Base-by-base conservation (phyloP, 2,797 vertebrate species). In the Eremophila alpestris region DNA sequence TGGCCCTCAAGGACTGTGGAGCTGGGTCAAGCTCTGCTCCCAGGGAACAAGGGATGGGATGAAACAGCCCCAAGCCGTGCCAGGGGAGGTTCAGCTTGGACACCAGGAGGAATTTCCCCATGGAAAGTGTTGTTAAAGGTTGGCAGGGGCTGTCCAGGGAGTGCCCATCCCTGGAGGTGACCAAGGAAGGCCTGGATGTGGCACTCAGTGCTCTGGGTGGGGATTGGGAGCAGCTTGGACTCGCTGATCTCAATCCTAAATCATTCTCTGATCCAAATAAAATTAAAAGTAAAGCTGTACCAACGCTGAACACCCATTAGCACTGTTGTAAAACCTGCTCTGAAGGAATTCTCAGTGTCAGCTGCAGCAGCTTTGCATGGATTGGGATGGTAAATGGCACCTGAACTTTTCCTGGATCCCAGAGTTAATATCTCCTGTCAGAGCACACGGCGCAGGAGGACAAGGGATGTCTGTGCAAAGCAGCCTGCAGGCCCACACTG, bases 21-120 rank as follows among this genome's bases (percentile, higher is more conserved):
- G 29, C 26, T 16, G 27, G n/a, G n/a, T 2, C 1, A 1, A 54
- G 20, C 17, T 78, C 21, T 46, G 49, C 41, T 49, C 12, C 7
- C 43, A 19, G 24, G 5, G 8, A 55, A 36, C 7, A 40, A 22
- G 30, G 11, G 27, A 16, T 10, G 48, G 18, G n/a, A 54, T 2
- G 7, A 4, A 48, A 60, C 0, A 0, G 21, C 29, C 68, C 7
- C 46, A 40, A 0, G 30, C 20, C 2, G 2, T 2, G 24, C 20
- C 52, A 59, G 24, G 11, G 29, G 4, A 65, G 45, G 67, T 0
- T 24, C 45, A 52, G 45, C 2, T 4, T 16, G 45, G 45, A 15
- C 16, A 45, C 0, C 24, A 54, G 60, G 4, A 54, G 62, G 54
- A 48, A 67, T 74, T 87, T 45, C n/a, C 16, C 9, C 20, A 11